A percentile compares a stretch with the other conserved stretches of the same genome.
phyloP scores from a whole-genome alignment of 2,888 invertebrate species.

The Luperina nickerlii region DNA sequence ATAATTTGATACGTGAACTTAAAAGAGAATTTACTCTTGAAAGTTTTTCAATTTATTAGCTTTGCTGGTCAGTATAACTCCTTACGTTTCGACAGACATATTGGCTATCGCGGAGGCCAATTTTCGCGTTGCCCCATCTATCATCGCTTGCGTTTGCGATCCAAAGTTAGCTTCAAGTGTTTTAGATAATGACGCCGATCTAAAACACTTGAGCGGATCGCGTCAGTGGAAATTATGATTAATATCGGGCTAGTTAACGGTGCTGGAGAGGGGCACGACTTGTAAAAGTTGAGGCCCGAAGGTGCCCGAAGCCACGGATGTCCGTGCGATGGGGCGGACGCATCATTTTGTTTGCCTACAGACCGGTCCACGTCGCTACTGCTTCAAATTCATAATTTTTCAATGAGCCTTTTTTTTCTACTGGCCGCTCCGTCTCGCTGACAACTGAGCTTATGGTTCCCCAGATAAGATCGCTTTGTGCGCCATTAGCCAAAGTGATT shows the following conservation, averaged over 20 bases:
- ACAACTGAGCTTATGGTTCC: slow-evolving; percentile 86
- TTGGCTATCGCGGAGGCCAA: slow-evolving; percentile 70
- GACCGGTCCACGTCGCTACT: slow-evolving; percentile 79
- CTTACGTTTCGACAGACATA: slow-evolving; percentile 69
- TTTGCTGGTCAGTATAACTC: slow-evolving; percentile 55
- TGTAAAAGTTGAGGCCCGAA: slow-evolving; percentile 55
- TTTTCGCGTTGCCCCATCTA: slow-evolving; percentile 75
- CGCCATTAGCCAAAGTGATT: slow-evolving; percentile 89
- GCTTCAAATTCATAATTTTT: slow-evolving; percentile 83
- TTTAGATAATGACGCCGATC: slow-evolving; percentile 85
- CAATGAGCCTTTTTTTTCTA: slow-evolving; percentile 81
- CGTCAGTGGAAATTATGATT: slow-evolving; percentile 88
- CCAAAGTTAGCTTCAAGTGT: slow-evolving; percentile 69
- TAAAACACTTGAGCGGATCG: slow-evolving; percentile 86
- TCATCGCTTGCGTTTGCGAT: slow-evolving; percentile 69
- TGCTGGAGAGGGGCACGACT: slow-evolving; percentile 65
- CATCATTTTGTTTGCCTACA: slow-evolving; percentile 80
- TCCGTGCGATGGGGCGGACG: slow-evolving; percentile 72
- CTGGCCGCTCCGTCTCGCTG: slow-evolving; percentile 78
- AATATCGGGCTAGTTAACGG: slow-evolving; percentile 86
- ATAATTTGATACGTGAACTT: slow-evolving; percentile 54
- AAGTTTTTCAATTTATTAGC: slow-evolving; percentile 54
- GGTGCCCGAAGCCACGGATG: slow-evolving; percentile 73
- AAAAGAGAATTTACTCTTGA: slow-evolving; percentile 59
- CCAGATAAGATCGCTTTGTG: slow-evolving; percentile 85